These are phyloP conservation scores for Serinus canaria DNA, from an alignment of 2,113 vertebrate genomes.

Conservation along the genomic window DNA sequence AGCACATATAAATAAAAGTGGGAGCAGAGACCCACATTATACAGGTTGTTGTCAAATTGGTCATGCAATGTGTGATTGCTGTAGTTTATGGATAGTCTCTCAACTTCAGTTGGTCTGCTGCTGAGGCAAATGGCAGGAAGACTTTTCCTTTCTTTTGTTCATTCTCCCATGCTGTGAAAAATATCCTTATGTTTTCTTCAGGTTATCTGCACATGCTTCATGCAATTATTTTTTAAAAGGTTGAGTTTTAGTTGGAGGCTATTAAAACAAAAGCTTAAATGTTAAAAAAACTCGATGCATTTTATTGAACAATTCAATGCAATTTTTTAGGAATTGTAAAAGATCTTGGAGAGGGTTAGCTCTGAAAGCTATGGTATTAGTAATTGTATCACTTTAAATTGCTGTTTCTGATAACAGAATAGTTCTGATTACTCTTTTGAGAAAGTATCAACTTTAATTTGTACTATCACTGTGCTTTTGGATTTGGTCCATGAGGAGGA, in stretches of 20 bases:
- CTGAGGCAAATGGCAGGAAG: background rate
- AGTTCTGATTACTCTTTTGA: background rate
- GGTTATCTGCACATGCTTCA: background rate
- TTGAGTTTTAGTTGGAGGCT: background rate
- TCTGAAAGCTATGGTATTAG: background rate
- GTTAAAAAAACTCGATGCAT: background rate
- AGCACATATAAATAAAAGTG: background rate
- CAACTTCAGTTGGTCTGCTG: background rate
- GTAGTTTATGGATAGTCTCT: background rate
- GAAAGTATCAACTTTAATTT: background rate
- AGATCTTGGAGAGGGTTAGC: background rate
- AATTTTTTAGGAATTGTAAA: background rate
- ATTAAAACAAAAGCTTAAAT: background rate
- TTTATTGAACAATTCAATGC: background rate
- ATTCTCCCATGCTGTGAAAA: background rate
- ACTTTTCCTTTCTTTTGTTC: background rate
- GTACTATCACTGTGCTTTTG: constrained; percentile 37
- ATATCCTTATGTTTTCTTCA: background rate
- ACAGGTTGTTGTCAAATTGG: background rate
- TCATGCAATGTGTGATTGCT: background rate
- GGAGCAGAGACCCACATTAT: background rate
- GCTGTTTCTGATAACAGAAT: constrained; percentile 3
- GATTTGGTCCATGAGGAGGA: background rate
- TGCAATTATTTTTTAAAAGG: background rate
- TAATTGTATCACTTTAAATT: background rate